A percentile compares a stretch with the other conserved stretches of the same genome.
These are phyloP conservation scores for Ginglymostoma cirratum DNA, from an alignment of 2,113 vertebrate species.

Conservation along the genomic window DNA sequence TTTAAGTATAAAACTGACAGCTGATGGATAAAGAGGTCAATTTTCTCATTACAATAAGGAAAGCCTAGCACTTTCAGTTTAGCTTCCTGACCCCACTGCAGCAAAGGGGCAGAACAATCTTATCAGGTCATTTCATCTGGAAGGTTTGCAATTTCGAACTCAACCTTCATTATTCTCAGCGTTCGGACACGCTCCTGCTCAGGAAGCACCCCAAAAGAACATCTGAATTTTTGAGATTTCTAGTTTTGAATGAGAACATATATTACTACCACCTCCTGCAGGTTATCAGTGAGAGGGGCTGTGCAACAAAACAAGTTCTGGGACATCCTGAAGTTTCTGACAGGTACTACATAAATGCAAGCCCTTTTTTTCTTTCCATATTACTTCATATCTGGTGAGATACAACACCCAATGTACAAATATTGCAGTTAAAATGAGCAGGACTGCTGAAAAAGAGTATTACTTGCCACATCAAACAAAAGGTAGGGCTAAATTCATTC, in stretches of 20 bases:
- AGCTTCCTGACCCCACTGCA: conserved; percentile 48
- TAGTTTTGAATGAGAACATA: not conserved
- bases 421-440: not conserved
- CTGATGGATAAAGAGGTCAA: conserved; percentile 51
- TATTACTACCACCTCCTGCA: not conserved
- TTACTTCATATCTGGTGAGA: not conserved
- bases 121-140: conserved; percentile 46
- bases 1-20: conserved; percentile 48
- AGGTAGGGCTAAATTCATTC: not conserved
- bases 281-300: not conserved
- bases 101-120: conserved; percentile 47
- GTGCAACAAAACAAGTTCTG: not conserved
- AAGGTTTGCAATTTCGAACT: conserved; percentile 46
- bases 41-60: conserved; percentile 54
- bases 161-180: conserved; percentile 51
- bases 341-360: not conserved
- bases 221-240: conserved; percentile 34
- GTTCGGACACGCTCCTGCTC: conserved; percentile 41
- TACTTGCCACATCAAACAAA: not conserved
- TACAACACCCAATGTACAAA: not conserved
- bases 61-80: conserved; percentile 37
- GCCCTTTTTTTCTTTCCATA: not conserved
- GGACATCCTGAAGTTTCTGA: not conserved
- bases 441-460: not conserved
- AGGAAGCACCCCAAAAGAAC: conserved; percentile 35